These are phyloP conservation scores for Stegana nigrithorax DNA, from an alignment of 2,888 invertebrate genomes.

Conservation along the genomic window DNA sequence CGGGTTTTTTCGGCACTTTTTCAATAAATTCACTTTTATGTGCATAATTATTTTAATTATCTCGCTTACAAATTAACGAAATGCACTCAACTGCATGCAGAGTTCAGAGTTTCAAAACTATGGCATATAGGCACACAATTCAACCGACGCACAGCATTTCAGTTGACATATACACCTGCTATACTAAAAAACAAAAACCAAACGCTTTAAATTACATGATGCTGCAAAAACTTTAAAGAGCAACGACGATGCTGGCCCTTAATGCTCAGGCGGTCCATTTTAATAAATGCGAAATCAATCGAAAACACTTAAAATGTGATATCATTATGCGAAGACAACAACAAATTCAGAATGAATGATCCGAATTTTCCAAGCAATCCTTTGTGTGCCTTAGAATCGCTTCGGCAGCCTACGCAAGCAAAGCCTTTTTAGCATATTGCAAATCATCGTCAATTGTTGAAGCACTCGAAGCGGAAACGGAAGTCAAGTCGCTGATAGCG, in stretches of 20 bases:
- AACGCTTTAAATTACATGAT: too few species aligned
- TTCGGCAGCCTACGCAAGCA: not conserved
- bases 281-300: not conserved
- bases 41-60: not conserved
- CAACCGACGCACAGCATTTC: too few species aligned
- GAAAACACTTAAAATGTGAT: too few species aligned
- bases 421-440: not conserved
- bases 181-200: too few species aligned
- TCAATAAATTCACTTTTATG: not conserved
- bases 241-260: too few species aligned
- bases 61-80: not conserved
- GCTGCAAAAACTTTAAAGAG: too few species aligned
- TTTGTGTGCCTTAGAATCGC: not conserved
- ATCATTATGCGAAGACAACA: too few species aligned
- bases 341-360: not conserved
- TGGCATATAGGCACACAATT: too few species aligned
- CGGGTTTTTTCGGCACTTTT: not conserved
- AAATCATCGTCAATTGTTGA: slow-evolving; percentile 22
- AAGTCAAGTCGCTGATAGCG: slow-evolving; percentile 44
- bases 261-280: not conserved
- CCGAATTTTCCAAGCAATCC: not conserved
- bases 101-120: not conserved
- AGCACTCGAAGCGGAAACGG: slow-evolving; percentile 18
- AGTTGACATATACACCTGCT: too few species aligned
- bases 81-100: not conserved